These are phyloP conservation scores for Enteromius fasciolatus DNA, from an alignment of 2,797 vertebrate species.

Conservation along the genomic window DNA sequence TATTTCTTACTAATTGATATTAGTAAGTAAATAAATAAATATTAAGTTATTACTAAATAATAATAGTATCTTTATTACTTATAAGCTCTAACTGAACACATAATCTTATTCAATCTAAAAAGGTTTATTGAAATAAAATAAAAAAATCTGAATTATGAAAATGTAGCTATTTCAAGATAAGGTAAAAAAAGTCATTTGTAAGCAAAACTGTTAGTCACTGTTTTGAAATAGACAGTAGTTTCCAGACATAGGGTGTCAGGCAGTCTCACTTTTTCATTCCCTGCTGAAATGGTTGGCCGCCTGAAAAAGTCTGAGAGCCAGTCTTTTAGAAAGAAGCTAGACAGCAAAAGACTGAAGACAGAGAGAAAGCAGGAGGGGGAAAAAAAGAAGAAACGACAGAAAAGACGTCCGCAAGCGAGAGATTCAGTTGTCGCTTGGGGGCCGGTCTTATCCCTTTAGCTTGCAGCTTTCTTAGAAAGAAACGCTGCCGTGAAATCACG, in stretches of 20 bases:
- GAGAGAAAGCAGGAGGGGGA: conserved; percentile 19
- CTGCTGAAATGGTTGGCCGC: neutral
- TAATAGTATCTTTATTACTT: neutral
- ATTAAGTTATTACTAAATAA: neutral
- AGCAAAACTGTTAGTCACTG: neutral
- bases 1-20: neutral
- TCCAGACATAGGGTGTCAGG: neutral
- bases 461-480: conserved; percentile 70
- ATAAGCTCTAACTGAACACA: neutral
- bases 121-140: neutral
- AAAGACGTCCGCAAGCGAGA: conserved; percentile 57
- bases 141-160: neutral
- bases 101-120: neutral
- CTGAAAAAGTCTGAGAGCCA: neutral
- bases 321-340: conserved; percentile 11
- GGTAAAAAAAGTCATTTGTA: neutral
- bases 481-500: conserved; percentile 76
- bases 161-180: neutral
- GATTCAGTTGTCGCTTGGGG: conserved; percentile 74
- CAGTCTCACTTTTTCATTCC: neutral
- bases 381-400: conserved; percentile 32
- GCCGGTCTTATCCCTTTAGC: conserved; percentile 76
- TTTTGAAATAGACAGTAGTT: neutral
- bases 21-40: neutral
- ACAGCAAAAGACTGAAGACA: conserved; percentile 6